Conservation (phyloP, 1,140 invertebrate species). For the Drosophila yakuba region DNA sequence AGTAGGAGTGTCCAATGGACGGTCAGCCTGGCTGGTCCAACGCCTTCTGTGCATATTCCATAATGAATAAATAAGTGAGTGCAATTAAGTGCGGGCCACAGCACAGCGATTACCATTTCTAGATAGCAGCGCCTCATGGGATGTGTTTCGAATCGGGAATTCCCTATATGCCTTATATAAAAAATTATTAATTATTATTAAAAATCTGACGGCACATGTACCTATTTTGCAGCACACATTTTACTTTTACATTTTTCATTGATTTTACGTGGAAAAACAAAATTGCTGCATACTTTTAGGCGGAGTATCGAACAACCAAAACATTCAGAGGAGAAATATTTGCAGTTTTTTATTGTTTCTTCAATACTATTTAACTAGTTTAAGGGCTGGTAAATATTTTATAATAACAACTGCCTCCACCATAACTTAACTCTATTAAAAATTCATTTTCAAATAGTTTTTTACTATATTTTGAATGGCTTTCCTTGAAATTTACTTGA, state of each 20-base stretch:
- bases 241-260: conserved; percentile 11
- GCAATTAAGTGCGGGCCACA: conserved; percentile 51
- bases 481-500: too few relatives aligned
- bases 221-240: not conserved
- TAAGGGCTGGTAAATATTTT: too few relatives aligned
- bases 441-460: too few relatives aligned
- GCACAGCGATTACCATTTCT: conserved; percentile 9
- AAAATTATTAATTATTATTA: not conserved
- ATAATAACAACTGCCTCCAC: too few relatives aligned
- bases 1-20: conserved; percentile 37
- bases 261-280: not conserved
- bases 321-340: not conserved
- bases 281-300: conserved; percentile 11
- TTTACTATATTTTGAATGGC: too few relatives aligned
- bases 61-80: conserved; percentile 65
- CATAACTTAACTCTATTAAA: not conserved
- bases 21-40: not conserved
- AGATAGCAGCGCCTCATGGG: not conserved
- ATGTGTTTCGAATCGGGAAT: not conserved
- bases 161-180: not conserved
- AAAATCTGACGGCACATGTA: too few relatives aligned
- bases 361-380: too few relatives aligned
- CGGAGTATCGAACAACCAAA: too few relatives aligned
- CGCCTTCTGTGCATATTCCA: conserved; percentile 40
- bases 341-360: too few relatives aligned